phyloP scores from a whole-genome alignment of 2,888 invertebrate genomes.

The Anaspis maculata region DNA sequence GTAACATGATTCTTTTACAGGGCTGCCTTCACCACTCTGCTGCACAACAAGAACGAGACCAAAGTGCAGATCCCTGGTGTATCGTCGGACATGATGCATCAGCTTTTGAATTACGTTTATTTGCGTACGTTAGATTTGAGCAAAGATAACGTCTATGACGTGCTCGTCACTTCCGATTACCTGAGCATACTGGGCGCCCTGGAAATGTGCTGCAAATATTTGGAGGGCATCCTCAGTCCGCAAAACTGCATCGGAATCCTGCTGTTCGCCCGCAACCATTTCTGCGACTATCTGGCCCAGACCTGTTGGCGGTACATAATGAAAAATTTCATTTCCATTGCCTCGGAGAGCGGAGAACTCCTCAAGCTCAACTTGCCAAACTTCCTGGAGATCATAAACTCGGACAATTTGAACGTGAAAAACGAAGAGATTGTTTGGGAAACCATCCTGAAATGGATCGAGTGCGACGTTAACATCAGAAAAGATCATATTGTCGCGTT shows the following conservation, averaged over 20 bases:
- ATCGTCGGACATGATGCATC: constrained; percentile 64
- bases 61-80: constrained; percentile 72
- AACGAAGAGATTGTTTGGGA: constrained; percentile 86
- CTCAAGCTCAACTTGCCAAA: constrained; percentile 64
- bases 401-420: constrained; percentile 79
- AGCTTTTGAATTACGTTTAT: constrained; percentile 79
- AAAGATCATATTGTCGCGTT: constrained; percentile 68
- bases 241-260: constrained; percentile 79
- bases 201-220: constrained; percentile 70
- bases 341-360: constrained; percentile 65
- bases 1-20: constrained; percentile 42
- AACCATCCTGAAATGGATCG: constrained; percentile 79
- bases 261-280: constrained; percentile 73
- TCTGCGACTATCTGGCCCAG: constrained; percentile 62
- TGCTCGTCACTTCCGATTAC: constrained; percentile 82
- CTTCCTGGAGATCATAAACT: constrained; percentile 65
- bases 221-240: constrained; percentile 58
- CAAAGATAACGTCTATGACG: constrained; percentile 69
- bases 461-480: constrained; percentile 63
- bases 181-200: constrained; percentile 76
- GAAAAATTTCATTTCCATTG: constrained; percentile 67
- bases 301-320: constrained; percentile 49
- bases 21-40: constrained; percentile 73
- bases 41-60: constrained; percentile 58
- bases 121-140: constrained; percentile 67